Conservation (phyloP, 2,888 invertebrate genomes). For the Sipunculus nudus region DNA sequence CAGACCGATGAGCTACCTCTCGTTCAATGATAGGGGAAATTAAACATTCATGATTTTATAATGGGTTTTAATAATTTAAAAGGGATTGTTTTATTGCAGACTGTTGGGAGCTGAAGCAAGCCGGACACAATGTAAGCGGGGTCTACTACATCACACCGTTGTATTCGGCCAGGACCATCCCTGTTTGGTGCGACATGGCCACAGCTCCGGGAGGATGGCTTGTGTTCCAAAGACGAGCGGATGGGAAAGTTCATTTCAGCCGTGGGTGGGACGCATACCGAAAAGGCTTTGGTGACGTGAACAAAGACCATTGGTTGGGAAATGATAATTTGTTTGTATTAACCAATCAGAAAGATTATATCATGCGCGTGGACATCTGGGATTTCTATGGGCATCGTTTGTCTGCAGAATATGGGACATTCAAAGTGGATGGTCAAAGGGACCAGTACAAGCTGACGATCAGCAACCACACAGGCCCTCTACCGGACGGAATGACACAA, state of each 20-base stretch:
- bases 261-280: constrained; percentile 57
- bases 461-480: constrained; percentile 73
- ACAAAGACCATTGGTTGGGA: constrained; percentile 59
- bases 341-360: constrained; percentile 58
- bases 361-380: constrained; percentile 60
- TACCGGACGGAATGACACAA: constrained; percentile 87
- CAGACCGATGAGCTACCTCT: no score
- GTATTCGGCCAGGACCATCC: constrained; percentile 58
- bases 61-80: no score
- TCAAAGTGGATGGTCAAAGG: constrained; percentile 59
- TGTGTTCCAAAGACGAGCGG: constrained; percentile 51
- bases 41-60: no score
- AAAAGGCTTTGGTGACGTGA: constrained; percentile 59
- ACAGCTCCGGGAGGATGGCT: constrained; percentile 68
- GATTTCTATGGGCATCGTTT: constrained; percentile 62
- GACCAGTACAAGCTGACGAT: constrained; percentile 57
- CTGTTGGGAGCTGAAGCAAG: constrained; percentile 51
- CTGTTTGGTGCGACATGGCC: constrained; percentile 76
- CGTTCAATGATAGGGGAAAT: no score
- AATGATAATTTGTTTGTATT: constrained; percentile 62
- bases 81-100: no score
- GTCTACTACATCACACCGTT: constrained; percentile 59
- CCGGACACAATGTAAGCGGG: constrained; percentile 53
- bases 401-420: constrained; percentile 56
- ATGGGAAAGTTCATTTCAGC: constrained; percentile 51